These are phyloP conservation scores for Notiomystis cincta DNA, from an alignment of 2,113 vertebrate genomes.

Conservation along the genomic window DNA sequence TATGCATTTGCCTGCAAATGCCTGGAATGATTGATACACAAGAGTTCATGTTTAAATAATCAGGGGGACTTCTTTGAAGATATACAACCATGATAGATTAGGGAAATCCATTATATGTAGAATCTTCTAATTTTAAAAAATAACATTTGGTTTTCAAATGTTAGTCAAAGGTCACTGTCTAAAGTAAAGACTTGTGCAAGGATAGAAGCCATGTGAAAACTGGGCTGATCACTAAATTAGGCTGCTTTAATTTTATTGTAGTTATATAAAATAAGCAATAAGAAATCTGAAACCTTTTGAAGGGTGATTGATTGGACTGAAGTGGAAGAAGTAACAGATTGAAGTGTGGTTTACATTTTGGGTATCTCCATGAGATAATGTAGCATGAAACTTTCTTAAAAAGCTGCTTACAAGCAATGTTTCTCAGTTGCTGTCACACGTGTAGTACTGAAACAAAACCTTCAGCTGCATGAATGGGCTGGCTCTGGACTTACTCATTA, in stretches of 20 bases:
- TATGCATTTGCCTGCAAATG: not conserved
- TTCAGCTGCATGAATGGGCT: not conserved
- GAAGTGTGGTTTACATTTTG: not conserved
- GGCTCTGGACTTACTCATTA: not conserved
- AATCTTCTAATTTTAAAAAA: not conserved
- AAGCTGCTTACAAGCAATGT: not conserved
- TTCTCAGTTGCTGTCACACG: not conserved
- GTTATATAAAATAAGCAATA: not conserved
- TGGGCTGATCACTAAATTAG: not conserved
- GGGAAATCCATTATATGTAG: not conserved
- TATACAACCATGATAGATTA: not conserved
- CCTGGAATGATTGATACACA: not conserved
- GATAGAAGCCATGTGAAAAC: not conserved
- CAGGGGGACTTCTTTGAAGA: not conserved
- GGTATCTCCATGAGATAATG: rapidly evolving
- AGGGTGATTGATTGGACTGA: not conserved
- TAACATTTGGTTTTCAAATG: no score
- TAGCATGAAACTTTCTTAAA: not conserved
- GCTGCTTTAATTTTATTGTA: not conserved
- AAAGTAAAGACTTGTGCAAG: not conserved
- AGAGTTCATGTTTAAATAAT: not conserved
- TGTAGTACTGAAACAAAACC: not conserved
- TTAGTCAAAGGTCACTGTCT: slow-evolving; percentile 1
- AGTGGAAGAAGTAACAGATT: not conserved
- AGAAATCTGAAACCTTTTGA: not conserved